These are phyloP conservation scores for Eupithecia inturbata DNA, from an alignment of 2,888 invertebrate species.

Conservation along the genomic window DNA sequence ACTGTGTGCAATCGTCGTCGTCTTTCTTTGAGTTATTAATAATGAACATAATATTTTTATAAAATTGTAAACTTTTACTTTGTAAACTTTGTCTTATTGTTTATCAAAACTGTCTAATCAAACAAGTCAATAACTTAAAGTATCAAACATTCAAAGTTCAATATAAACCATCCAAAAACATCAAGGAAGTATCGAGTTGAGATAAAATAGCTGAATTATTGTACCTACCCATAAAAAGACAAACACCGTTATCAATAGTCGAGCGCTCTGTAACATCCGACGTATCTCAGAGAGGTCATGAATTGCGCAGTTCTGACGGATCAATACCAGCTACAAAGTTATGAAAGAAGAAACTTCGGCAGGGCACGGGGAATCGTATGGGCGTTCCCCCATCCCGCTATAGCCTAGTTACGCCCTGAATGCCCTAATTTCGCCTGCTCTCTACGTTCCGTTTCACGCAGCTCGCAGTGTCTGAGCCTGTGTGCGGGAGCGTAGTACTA, in stretches of 20 bases:
- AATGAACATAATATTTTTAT: neutral
- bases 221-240: slow-evolving; percentile 28
- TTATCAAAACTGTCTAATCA: neutral
- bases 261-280: slow-evolving; percentile 63
- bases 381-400: slow-evolving; percentile 78
- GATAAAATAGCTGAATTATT: slow-evolving; percentile 31
- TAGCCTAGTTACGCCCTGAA: slow-evolving; percentile 83
- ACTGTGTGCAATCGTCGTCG: neutral
- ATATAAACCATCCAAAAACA: slow-evolving; percentile 12
- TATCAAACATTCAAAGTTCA: neutral
- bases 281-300: slow-evolving; percentile 68
- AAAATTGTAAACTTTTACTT: too few species aligned
- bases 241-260: slow-evolving; percentile 55
- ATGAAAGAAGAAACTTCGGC: slow-evolving; percentile 83
- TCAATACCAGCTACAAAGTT: slow-evolving; percentile 82
- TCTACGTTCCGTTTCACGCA: slow-evolving; percentile 60
- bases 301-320: slow-evolving; percentile 83
- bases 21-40: neutral
- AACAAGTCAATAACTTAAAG: neutral
- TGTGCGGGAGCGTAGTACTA: slow-evolving; percentile 62
- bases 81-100: neutral
- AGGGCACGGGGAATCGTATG: slow-evolving; percentile 78
- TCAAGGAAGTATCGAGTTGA: slow-evolving; percentile 19
- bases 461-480: slow-evolving; percentile 52
- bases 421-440: slow-evolving; percentile 79